These are phyloP conservation scores for Elephas maximus DNA, from an alignment of 2,113 vertebrate species.

Conservation along the genomic window DNA sequence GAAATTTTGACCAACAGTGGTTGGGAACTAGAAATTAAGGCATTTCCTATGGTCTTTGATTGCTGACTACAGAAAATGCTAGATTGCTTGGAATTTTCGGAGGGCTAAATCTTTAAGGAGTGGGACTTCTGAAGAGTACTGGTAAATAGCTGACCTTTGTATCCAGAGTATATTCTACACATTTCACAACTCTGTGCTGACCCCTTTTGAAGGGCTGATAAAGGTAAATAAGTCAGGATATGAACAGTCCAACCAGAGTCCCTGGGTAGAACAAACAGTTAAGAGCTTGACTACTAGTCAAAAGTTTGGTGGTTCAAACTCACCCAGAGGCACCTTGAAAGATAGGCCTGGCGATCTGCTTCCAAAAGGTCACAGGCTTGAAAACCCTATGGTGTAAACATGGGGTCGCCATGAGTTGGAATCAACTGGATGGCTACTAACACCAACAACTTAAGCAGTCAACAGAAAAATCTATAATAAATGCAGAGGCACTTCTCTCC, in stretches of 20 bases:
- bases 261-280: background rate
- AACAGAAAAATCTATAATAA: background rate
- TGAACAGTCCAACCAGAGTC: background rate
- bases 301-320: background rate
- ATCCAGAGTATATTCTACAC: background rate
- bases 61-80: conserved; percentile 23
- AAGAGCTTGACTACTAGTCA: background rate
- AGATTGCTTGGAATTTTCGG: background rate
- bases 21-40: conserved; percentile 20
- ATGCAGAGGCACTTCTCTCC: background rate
- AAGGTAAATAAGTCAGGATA: background rate
- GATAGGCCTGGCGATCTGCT: background rate
- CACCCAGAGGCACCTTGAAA: background rate
- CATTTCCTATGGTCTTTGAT: conserved; percentile 23
- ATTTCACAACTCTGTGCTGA: background rate
- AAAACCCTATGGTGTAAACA: background rate
- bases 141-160: background rate
- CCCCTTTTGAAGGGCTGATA: background rate
- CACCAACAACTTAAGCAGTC: background rate
- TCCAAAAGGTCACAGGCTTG: background rate
- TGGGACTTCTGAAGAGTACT: background rate
- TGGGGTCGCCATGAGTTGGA: background rate
- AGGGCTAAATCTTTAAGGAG: background rate
- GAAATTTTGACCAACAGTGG: background rate
- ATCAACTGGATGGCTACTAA: background rate